Evolutionary conservation across 2,888 invertebrate genomes (phyloP).

Genomic region (Andrena fulva): DNA sequence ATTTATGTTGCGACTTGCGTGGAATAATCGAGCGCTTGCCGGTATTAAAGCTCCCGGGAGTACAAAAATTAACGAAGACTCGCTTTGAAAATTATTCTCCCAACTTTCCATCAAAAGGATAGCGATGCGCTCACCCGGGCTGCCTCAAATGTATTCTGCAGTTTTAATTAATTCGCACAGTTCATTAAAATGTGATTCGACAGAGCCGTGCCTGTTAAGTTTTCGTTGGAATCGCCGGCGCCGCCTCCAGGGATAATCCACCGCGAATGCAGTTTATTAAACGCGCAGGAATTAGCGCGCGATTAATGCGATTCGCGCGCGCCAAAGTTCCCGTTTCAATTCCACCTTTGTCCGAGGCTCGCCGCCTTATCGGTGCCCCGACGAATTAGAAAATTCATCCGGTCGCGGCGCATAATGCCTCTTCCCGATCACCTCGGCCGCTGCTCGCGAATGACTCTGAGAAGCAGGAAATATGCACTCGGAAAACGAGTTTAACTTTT

Average conservation of each 20-base stretch:
- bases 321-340: slow-evolving; percentile 2
- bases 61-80: neutral
- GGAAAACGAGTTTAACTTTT: slow-evolving; percentile 4
- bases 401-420: neutral
- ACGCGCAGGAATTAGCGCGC: neutral
- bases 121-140: no score
- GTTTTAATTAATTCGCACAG: neutral
- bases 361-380: neutral
- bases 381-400: slow-evolving; percentile 6
- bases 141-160: neutral
- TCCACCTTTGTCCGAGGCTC: neutral
- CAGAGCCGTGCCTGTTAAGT: neutral
- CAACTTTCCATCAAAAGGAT: no score
- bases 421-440: slow-evolving; percentile 2
- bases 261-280: slow-evolving; percentile 25
- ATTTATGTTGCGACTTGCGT: neutral
- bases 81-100: neutral
- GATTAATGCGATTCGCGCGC: slow-evolving; percentile 11
- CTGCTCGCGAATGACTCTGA: neutral
- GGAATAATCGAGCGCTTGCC: neutral
- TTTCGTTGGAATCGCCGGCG: slow-evolving; percentile 16
- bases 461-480: slow-evolving; percentile 15
- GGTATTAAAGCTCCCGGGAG: neutral
- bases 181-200: neutral
- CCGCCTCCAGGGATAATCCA: neutral